A percentile compares a stretch with the other conserved stretches of the same genome.
Evolutionary conservation across 2,113 vertebrate genomes (phyloP).

Genomic region (Cyphomyrus plagiostoma): DNA sequence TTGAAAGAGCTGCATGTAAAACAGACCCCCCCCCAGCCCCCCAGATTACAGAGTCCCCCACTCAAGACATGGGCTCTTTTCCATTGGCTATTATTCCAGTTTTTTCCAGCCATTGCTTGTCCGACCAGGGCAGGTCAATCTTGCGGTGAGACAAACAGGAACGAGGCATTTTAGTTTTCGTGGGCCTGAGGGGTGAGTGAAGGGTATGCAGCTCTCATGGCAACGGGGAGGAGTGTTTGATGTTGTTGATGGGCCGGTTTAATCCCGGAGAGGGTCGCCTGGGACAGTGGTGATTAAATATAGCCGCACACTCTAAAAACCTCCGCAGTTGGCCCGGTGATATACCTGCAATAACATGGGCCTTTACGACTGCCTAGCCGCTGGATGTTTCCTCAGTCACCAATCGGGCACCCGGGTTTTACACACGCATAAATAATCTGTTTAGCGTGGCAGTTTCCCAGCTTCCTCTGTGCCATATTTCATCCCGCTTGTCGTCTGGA

Average conservation of each 20-base stretch:
- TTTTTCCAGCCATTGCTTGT: not conserved
- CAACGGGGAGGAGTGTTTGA: constrained; percentile 46
- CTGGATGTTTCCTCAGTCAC: not conserved
- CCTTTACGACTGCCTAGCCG: not conserved
- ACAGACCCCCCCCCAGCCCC: not conserved
- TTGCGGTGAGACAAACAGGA: constrained; percentile 9
- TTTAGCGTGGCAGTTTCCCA: not conserved
- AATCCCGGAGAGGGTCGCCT: constrained; percentile 44
- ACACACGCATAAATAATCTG: not conserved
- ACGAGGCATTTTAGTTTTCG: constrained; percentile 27
- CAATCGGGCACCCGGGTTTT: not conserved
- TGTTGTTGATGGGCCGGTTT: constrained; percentile 39
- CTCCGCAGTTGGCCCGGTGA: constrained; percentile 23
- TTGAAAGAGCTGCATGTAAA: not conserved
- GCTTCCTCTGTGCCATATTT: not conserved
- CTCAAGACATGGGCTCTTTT: not conserved
- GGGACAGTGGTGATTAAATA: constrained; percentile 51
- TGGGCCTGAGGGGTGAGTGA: constrained; percentile 18
- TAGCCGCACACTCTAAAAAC: constrained; percentile 37
- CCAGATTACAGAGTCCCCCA: not conserved
- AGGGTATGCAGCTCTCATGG: constrained; percentile 28
- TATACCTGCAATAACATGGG: not conserved
- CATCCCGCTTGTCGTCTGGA: not conserved
- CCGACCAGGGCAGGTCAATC: not conserved
- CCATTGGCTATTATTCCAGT: not conserved